These are phyloP conservation scores for Cheilosia variabilis DNA, from an alignment of 2,888 invertebrate species.

Conservation along the genomic window DNA sequence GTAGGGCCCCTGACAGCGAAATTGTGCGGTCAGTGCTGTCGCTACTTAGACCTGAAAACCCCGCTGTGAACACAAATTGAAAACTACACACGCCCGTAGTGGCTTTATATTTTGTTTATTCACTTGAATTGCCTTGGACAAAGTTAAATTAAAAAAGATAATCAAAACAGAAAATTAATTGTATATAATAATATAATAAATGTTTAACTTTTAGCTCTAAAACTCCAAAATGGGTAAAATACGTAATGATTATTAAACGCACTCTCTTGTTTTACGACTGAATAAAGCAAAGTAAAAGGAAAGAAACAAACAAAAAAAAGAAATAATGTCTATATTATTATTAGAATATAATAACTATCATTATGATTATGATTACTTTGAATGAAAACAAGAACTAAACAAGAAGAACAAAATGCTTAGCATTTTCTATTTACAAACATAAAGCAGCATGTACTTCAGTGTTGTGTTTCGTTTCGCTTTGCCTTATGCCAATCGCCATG, in stretches of 20 bases:
- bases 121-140: constrained; percentile 68
- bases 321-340: constrained; percentile 24
- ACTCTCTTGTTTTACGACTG: constrained; percentile 30
- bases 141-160: constrained; percentile 52
- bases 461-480: constrained; percentile 38
- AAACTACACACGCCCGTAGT: neutral
- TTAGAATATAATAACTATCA: constrained; percentile 32
- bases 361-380: constrained; percentile 42
- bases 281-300: constrained; percentile 41
- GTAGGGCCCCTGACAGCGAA: too few relatives aligned
- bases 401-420: constrained; percentile 65
- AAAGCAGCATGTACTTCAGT: constrained; percentile 17
- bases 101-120: constrained; percentile 48
- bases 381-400: constrained; percentile 54
- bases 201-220: constrained; percentile 40
- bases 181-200: constrained; percentile 10
- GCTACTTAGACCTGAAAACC: too few relatives aligned
- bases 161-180: constrained; percentile 12
- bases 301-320: constrained; percentile 22
- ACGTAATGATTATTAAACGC: constrained; percentile 33
- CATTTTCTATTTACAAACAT: constrained; percentile 71
- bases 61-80: too few relatives aligned
- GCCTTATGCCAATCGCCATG: constrained; percentile 22
- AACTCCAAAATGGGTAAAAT: constrained; percentile 31
- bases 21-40: too few relatives aligned